Base-by-base conservation (phyloP, 2,888 invertebrate species). In the Agrotis puta region DNA sequence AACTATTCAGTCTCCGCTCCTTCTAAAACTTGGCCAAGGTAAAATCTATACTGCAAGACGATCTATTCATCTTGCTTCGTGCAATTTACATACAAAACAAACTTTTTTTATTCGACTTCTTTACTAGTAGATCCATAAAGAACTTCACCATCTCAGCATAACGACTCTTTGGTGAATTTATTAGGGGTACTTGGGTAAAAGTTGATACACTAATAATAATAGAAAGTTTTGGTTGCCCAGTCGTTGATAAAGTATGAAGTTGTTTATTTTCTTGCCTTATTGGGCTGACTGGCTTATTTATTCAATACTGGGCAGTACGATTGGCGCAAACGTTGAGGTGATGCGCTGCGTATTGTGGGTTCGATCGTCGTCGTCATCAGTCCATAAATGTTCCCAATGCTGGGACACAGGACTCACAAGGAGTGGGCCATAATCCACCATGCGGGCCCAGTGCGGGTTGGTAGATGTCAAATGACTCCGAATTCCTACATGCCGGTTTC, bases 61-160 rank as follows among this genome's bases (percentile, higher is more conserved):
- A 67, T 81, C 79, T 64, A 77, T 79, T 81, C 81, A 79, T 81
- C 81, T 70, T 64, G 53, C 61, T 67, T 20, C 43, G 51, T 79
- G 77, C 66, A 68, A 79, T 79, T 79, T 79, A 77, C 77, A 70
- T 45, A 56, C 70, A 57, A 65, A 65, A 81, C 67, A 65, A 81
- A 69, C 62, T 70, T 81, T 74, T 33, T 77, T 71, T 68, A 74
- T 63, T 65, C 13, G 47, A 43, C n/a, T 64, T 75, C 47, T 73
- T 72, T 62, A 56, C 61, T 27, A 3, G 64, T 27, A 3, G 64
- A 80, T 80, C 68, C 39, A 58, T 72, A 75, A 78, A 57, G 20
- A 48, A 67, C 50, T 74, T 80, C 54, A 11, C 11, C 48, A 59
- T 64, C 51, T 62, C 24, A 33, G 39, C 56, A 71, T 54, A 69